phyloP scores from a whole-genome alignment of 2,888 invertebrate genomes.

The Polylopha cassiicola region DNA sequence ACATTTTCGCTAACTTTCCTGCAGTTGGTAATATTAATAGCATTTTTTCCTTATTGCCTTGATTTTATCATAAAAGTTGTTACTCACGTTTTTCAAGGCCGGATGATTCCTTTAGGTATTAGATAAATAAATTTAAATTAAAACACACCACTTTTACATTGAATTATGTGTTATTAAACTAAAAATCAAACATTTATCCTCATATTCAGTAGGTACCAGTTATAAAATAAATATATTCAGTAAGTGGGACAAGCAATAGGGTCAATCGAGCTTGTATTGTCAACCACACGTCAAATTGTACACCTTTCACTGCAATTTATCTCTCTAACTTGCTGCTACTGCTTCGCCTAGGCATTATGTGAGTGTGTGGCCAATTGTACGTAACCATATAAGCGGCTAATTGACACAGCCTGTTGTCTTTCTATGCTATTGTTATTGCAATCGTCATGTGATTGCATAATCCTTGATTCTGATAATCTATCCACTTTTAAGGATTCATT shows the following conservation, averaged over 20 bases:
- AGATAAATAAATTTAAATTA: no score
- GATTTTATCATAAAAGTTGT: no score
- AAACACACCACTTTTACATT: no score
- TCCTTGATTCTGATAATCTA: not conserved
- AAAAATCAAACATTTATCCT: no score
- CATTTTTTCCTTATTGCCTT: no score
- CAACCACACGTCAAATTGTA: not conserved
- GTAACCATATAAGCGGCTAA: constrained; percentile 1
- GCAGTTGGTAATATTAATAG: no score
- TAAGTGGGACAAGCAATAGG: constrained; percentile 6
- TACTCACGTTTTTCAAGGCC: no score
- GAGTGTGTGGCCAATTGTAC: not conserved
- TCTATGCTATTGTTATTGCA: constrained; percentile 10
- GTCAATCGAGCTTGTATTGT: constrained; percentile 5
- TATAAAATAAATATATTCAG: constrained; percentile 5
- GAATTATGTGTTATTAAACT: no score
- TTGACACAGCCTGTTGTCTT: constrained; percentile 1
- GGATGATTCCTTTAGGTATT: no score
- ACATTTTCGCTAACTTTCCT: no score
- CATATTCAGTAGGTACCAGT: no score
- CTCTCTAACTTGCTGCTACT: not conserved
- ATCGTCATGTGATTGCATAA: constrained; percentile 12
- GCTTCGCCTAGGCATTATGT: not conserved
- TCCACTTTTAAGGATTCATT: constrained; percentile 1
- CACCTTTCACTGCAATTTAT: constrained; percentile 1